Conservation (phyloP, 2,888 invertebrate genomes). For the Rambutsinella grinnellia region DNA sequence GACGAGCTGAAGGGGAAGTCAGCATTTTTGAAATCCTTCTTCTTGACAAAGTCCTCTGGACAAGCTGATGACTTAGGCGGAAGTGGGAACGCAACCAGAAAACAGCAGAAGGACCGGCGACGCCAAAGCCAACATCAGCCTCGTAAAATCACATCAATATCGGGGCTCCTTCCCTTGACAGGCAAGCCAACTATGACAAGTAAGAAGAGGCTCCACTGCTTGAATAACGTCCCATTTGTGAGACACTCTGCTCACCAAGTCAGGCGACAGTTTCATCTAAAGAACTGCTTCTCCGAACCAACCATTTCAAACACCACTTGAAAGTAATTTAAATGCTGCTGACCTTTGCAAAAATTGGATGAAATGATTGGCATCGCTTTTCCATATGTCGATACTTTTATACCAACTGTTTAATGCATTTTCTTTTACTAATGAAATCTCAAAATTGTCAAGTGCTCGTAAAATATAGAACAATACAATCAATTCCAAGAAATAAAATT, state of each 20-base stretch:
- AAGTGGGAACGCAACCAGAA: not conserved
- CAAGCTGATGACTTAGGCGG: not conserved
- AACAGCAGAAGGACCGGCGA: not conserved
- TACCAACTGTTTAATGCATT: too few relatives aligned
- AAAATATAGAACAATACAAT: not conserved
- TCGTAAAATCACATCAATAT: conserved; percentile 44
- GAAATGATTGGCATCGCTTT: too few relatives aligned
- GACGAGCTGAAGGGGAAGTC: conserved; percentile 6
- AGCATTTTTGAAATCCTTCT: conserved; percentile 12
- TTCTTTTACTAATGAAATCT: not conserved
- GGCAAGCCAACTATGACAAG: conserved; percentile 1
- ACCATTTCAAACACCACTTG: conserved; percentile 12
- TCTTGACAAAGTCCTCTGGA: not conserved
- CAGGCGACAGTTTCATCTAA: conserved; percentile 27
- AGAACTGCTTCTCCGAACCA: conserved; percentile 40
- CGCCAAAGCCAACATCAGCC: not conserved
- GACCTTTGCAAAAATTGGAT: too few relatives aligned
- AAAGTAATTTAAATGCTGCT: too few relatives aligned
- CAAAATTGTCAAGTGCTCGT: not conserved
- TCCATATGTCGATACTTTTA: too few relatives aligned
- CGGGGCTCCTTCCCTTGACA: conserved; percentile 27
- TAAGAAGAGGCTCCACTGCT: conserved; percentile 44
- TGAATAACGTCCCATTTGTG: conserved; percentile 31
- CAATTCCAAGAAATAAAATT: not conserved
- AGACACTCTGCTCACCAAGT: conserved; percentile 15